A percentile compares a stretch with the other conserved stretches of the same genome.
phyloP scores from a whole-genome alignment of 2,113 vertebrate species.

The Plectropomus leopardus region DNA sequence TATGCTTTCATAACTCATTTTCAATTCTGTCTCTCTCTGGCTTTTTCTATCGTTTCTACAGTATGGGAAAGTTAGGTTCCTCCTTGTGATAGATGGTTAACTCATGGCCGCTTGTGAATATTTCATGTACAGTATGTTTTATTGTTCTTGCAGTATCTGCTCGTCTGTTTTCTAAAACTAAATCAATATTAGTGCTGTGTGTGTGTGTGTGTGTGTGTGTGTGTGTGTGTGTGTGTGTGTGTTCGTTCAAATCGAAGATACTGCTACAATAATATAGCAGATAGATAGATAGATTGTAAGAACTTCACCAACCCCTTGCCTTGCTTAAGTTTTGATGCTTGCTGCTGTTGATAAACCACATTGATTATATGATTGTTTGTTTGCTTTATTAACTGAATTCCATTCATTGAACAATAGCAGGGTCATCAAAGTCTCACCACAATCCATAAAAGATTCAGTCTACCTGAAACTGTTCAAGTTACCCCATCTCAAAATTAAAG shows the following conservation, averaged over 20 bases:
- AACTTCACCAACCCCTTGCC: not conserved
- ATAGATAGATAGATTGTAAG: not conserved
- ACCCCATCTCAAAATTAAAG: no score
- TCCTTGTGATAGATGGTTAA: slow-evolving; percentile 26
- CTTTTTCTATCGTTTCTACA: not conserved
- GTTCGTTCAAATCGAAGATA: not conserved
- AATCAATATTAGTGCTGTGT: not conserved
- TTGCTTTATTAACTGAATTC: not conserved
- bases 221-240: slow-evolving; percentile 23
- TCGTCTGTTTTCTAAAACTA: not conserved
- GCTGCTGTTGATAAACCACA: not conserved
- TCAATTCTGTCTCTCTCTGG: not conserved
- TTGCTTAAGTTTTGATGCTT: not conserved
- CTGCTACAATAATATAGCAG: not conserved
- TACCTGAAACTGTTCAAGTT: no score
- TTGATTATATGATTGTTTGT: not conserved
- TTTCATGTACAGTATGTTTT: slow-evolving; percentile 39
- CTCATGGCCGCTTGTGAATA: slow-evolving; percentile 40
- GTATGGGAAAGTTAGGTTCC: not conserved
- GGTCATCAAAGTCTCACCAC: not conserved
- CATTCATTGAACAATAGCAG: not conserved
- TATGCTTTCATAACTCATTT: slow-evolving; percentile 9
- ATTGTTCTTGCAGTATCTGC: not conserved
- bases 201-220: slow-evolving; percentile 12
- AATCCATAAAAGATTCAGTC: not conserved